These are phyloP conservation scores for Electrona antarctica DNA, from an alignment of 2,113 vertebrate species.

Conservation along the genomic window DNA sequence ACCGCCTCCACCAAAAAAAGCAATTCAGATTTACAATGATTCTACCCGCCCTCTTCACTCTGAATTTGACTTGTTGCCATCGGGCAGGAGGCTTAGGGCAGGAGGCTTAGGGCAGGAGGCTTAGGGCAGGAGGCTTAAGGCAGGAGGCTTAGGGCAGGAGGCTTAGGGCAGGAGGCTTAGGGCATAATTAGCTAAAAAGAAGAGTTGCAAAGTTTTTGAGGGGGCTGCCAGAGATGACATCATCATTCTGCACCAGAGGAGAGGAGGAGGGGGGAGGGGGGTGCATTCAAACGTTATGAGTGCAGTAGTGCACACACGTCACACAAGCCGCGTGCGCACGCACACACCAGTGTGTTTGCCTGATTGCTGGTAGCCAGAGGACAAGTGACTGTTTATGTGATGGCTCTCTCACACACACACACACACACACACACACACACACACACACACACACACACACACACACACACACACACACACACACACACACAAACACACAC, in stretches of 20 bases:
- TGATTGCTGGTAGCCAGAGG: slow-evolving; percentile 69
- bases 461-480: slow-evolving; percentile 1
- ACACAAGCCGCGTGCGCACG: slow-evolving; percentile 15
- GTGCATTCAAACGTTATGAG: slow-evolving; percentile 37
- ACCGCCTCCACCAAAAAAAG: too few relatives aligned
- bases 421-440: slow-evolving; percentile 23
- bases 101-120: too few relatives aligned
- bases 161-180: too few relatives aligned
- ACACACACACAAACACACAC: slow-evolving; percentile 2
- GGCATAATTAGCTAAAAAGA: too few relatives aligned
- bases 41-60: too few relatives aligned
- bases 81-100: too few relatives aligned
- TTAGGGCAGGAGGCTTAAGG: too few relatives aligned
- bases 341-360: slow-evolving; percentile 60
- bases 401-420: slow-evolving; percentile 41
- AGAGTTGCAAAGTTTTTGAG: too few relatives aligned
- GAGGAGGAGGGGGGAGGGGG: slow-evolving; percentile 17
- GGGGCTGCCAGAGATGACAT: slow-evolving; percentile 63
- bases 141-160: too few relatives aligned
- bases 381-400: slow-evolving; percentile 70
- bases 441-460: background rate
- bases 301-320: slow-evolving; percentile 17
- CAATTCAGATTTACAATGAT: too few relatives aligned
- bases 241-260: slow-evolving; percentile 65
- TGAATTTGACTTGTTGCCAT: too few relatives aligned